Evolutionary conservation across 2,797 vertebrate genomes (phyloP), one percentile per base, ranked within the genome.

Genomic region (Hybognathus amarus): DNA sequence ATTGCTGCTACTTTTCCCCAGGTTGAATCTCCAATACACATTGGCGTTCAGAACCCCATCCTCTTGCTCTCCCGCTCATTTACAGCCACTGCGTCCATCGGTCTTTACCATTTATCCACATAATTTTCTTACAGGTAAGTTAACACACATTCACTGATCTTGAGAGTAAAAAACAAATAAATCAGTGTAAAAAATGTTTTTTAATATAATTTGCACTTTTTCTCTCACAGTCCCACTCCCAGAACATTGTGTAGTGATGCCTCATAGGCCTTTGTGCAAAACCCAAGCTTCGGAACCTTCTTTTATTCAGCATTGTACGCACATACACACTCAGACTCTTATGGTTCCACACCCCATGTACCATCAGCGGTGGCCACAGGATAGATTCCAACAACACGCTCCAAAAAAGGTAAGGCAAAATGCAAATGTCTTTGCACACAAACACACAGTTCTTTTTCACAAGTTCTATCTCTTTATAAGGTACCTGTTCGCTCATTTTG

Each of bases 31-130:
- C 9, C 20, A 38, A 15, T 9, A 7, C 40, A 50, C 27, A 30
- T 15, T 30, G n/a, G 2, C 20, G 1, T 75, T 30, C 68, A 52
- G 15, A 47, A 59, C 11, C 59, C 38, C 83, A 52, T 56, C 17
- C 7, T 1, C 42, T 56, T 30, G 40, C 96, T 22, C 96, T 96
- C 85, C 95, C 96, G 1, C 87, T 97, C 81, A 91, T 97, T 85
- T 93, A 97, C 85, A 89, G 96, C 74, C 96, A 63, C 6, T 8
- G 61, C 27, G 0, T 3, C 15, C 24, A 97, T 24, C 87, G 86
- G 12, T 94, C 94, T 0, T 87, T 89, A 18, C 92, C 95, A 76
- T 95, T 78, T 96, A 94, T 45, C 0, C 94, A 5, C 95, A 2
- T 10, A 40, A 95, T 0, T 90, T 97, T 77, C 89, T 97, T 88